Base-by-base conservation (phyloP, 2,888 invertebrate species). In the Pyrrhia umbra region DNA sequence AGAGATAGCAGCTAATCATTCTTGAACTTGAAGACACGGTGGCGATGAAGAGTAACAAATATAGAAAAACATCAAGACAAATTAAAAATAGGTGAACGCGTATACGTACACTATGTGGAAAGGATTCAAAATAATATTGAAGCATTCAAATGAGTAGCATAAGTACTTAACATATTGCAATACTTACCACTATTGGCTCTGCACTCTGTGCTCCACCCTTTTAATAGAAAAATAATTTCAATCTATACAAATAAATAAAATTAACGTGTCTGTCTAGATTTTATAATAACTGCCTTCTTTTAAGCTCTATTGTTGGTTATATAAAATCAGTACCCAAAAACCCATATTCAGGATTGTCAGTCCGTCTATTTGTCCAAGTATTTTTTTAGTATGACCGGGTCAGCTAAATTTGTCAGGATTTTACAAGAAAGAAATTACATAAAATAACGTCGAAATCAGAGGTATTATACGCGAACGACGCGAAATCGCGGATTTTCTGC, bases 131-230 rank as follows among this genome's bases (percentile, higher is more conserved):
- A 70, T 77, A 81, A 78, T 69, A 69, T 64, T 72, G 61, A 80
- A 80, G 88, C 86, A 84, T 83, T 82, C 74, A 80, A 81, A 80
- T 75, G 83, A 78, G 70, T 83, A 85, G 81, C 80, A 71, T 77
- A 75, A 74, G 63, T 68, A 77, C 73, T 76, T 62, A 82, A 81
- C 85, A 74, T 76, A 80, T 73, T 70, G 72, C 62, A 82, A 82
- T 83, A 98, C 98, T 98, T 97, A 98, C 98, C 97, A 98, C 98
- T 95, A 98, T 98, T 92, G 98, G 98, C 96, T 98, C 98, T 96
- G 98, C 97, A 96, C 97, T 96, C 96, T 96, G 96, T 96, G 97
- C 96, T 96, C 96, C 97, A 96, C 96, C 95, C 97, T 97, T 96
- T 91, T 86, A 86, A 94, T 91, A 87, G 89, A 92, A 85, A 84